phyloP scores from a whole-genome alignment of 2,113 vertebrate genomes.

The Eubucco bourcierii region DNA sequence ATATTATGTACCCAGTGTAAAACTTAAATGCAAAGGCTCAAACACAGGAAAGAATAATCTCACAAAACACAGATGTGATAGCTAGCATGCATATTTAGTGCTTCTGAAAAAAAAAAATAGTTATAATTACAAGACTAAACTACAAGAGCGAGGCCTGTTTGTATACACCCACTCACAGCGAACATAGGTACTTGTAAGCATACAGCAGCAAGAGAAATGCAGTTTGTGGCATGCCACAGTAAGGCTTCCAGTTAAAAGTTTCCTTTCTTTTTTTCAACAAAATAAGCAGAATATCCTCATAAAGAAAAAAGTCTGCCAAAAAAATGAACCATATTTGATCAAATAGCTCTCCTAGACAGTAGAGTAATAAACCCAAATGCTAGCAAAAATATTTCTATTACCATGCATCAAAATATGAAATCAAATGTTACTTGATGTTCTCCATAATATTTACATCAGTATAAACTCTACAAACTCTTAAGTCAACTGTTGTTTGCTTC shows the following conservation, averaged over 20 bases:
- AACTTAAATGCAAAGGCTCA: not conserved
- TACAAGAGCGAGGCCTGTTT: slow-evolving; percentile 17
- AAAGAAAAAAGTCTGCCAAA: not conserved
- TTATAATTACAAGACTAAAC: not conserved
- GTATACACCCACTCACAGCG: not conserved
- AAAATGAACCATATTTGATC: not conserved
- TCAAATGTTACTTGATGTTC: not conserved
- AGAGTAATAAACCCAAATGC: not conserved
- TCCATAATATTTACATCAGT: not conserved
- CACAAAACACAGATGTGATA: not conserved
- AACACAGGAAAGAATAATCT: slow-evolving; percentile 12
- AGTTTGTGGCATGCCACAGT: not conserved
- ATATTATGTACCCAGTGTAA: not conserved
- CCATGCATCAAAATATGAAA: not conserved
- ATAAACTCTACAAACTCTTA: slow-evolving; percentile 19
- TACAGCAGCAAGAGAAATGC: not conserved
- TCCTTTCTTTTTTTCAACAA: not conserved
- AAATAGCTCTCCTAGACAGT: not conserved
- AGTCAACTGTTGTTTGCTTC: slow-evolving; percentile 22
- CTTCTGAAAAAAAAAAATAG: not conserved
- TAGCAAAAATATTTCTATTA: not conserved
- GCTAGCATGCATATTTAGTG: not conserved
- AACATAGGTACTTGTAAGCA: slow-evolving; percentile 17
- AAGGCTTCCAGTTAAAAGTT: not conserved
- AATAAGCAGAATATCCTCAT: not conserved